phyloP scores from a whole-genome alignment of 2,797 vertebrate genomes.

The Pangasius krempfi region DNA sequence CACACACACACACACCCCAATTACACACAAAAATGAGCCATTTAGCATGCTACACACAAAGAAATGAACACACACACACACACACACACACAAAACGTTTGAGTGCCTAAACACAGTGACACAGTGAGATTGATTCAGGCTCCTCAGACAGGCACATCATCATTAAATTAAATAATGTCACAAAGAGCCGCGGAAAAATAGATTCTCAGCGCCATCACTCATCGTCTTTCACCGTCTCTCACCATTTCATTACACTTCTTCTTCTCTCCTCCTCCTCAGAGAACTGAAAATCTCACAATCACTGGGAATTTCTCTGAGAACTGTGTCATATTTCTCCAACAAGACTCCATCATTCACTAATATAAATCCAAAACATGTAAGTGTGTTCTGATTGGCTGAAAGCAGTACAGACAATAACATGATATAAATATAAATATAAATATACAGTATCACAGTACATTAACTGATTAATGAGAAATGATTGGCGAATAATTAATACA shows the following conservation, averaged over 20 bases:
- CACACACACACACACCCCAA: conserved; percentile 4
- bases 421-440: neutral
- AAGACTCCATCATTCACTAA: neutral
- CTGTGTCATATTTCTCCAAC: neutral
- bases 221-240: conserved; percentile 12
- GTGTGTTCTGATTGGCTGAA: conserved; percentile 1
- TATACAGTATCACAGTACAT: neutral
- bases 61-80: neutral
- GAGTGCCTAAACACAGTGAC: conserved; percentile 58
- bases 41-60: conserved; percentile 13
- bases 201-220: conserved; percentile 69
- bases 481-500: neutral
- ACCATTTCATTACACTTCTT: neutral
- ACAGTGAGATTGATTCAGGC: conserved; percentile 62
- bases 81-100: conserved; percentile 32
- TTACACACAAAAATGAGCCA: conserved; percentile 9
- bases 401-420: neutral
- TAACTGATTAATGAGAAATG: too few species aligned
- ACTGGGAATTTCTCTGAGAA: neutral
- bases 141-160: conserved; percentile 58
- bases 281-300: neutral
- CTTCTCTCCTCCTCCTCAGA: conserved; percentile 23
- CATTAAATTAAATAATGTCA: conserved; percentile 62
- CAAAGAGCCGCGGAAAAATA: conserved; percentile 61
- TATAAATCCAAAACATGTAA: neutral